Evolutionary conservation across 1,140 invertebrate genomes (phyloP).

Genomic region (Arion vulgaris): DNA sequence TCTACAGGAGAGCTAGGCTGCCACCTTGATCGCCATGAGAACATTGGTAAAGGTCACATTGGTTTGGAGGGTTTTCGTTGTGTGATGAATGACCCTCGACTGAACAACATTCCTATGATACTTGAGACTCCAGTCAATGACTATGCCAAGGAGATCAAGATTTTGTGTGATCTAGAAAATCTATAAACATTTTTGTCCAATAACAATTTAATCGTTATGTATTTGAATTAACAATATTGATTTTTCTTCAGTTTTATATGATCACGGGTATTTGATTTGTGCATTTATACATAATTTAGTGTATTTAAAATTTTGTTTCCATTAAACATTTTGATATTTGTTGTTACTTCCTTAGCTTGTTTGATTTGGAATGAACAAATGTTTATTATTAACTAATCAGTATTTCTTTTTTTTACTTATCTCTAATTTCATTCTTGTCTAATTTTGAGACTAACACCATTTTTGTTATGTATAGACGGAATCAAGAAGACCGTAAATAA

Average conservation of each 20-base stretch:
- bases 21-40: conserved; percentile 74
- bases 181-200: not conserved
- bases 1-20: conserved; percentile 71
- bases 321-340: too few relatives aligned
- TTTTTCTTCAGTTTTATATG: not conserved
- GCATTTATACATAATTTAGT: too few relatives aligned
- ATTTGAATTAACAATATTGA: not conserved
- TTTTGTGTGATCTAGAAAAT: conserved; percentile 43
- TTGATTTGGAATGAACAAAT: too few relatives aligned
- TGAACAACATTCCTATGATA: conserved; percentile 74
- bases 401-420: too few relatives aligned
- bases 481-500: too few relatives aligned
- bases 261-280: too few relatives aligned
- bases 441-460: too few relatives aligned
- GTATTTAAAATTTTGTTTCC: too few relatives aligned
- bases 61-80: conserved; percentile 71
- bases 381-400: not conserved
- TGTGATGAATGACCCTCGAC: conserved; percentile 73
- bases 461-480: too few relatives aligned
- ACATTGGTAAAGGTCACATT: conserved; percentile 75
- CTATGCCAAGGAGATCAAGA: conserved; percentile 61
- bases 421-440: too few relatives aligned
- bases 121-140: conserved; percentile 73
- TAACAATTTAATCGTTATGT: not conserved
- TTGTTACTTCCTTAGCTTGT: too few relatives aligned